phyloP scores from a whole-genome alignment of 2,888 invertebrate species.

The Thecocarcelia acutangulata region DNA sequence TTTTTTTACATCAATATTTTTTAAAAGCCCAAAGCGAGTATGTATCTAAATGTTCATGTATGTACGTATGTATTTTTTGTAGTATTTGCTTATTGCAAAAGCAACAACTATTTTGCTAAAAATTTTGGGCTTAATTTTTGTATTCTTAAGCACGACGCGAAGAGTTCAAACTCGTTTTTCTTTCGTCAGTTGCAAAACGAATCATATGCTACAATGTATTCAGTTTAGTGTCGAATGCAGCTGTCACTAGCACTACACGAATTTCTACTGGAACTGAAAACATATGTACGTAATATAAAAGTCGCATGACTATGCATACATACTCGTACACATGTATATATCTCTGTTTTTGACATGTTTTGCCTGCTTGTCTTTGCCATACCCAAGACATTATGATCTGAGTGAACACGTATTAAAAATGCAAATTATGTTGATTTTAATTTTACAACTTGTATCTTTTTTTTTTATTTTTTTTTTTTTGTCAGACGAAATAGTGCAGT shows the following conservation, averaged over 20 bases:
- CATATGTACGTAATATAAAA: constrained; percentile 5
- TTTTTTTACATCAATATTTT: too few relatives aligned
- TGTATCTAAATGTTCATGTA: too few relatives aligned
- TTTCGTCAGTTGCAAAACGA: too few relatives aligned
- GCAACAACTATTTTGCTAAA: too few relatives aligned
- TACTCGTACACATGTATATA: neutral
- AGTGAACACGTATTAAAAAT: constrained; percentile 54
- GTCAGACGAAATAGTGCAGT: neutral
- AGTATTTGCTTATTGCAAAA: too few relatives aligned
- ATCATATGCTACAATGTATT: too few relatives aligned
- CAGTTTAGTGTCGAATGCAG: constrained; percentile 73
- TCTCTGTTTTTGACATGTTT: constrained; percentile 27
- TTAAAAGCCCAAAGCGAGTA: too few relatives aligned
- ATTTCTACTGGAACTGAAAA: constrained; percentile 16
- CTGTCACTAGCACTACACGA: constrained; percentile 66
- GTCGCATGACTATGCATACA: constrained; percentile 2
- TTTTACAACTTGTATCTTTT: constrained; percentile 42
- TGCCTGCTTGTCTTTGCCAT: constrained; percentile 14
- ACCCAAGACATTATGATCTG: constrained; percentile 48
- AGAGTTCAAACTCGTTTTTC: too few relatives aligned
- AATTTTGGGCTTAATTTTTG: too few relatives aligned
- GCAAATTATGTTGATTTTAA: constrained; percentile 68
- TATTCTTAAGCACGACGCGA: too few relatives aligned
- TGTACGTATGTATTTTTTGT: too few relatives aligned
- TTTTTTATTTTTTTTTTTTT: constrained; percentile 28